Conservation (phyloP, 1,140 invertebrate genomes). For the Drosophila orena region DNA sequence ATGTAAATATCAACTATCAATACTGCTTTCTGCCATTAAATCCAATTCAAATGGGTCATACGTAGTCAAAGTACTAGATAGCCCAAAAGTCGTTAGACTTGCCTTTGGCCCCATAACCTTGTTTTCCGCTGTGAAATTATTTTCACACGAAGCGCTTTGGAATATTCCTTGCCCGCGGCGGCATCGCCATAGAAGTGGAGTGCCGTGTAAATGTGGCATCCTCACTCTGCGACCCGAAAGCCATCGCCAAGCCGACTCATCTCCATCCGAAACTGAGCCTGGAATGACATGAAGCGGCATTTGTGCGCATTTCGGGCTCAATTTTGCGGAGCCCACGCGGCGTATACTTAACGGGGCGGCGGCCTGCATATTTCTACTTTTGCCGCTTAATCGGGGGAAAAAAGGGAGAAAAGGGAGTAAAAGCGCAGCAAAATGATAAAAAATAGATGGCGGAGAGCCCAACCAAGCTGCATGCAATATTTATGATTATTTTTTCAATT, state of each 20-base stretch:
- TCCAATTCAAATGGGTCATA: too few species aligned
- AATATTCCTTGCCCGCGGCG: slow-evolving; percentile 53
- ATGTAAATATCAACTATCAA: too few species aligned
- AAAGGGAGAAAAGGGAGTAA: too few species aligned
- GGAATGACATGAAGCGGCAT: slow-evolving; percentile 48
- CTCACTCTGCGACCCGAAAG: neutral
- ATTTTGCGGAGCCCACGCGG: slow-evolving; percentile 54
- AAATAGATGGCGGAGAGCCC: slow-evolving; percentile 12
- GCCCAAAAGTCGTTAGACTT: neutral
- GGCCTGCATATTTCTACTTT: slow-evolving; percentile 36
- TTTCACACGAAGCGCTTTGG: slow-evolving; percentile 70
- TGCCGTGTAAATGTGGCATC: slow-evolving; percentile 66
- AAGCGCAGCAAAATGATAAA: slow-evolving; percentile 7
- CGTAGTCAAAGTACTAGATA: slow-evolving; percentile 2
- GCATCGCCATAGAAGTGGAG: slow-evolving; percentile 42
- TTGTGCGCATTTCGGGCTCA: slow-evolving; percentile 54
- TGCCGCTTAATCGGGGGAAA: slow-evolving; percentile 50
- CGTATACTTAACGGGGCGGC: slow-evolving; percentile 64
- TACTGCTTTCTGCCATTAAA: too few species aligned
- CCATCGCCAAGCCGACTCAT: slow-evolving; percentile 6
- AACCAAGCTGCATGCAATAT: slow-evolving; percentile 61
- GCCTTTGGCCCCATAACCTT: slow-evolving; percentile 52
- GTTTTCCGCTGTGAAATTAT: slow-evolving; percentile 74
- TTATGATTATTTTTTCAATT: slow-evolving; percentile 73
- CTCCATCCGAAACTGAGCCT: slow-evolving; percentile 20